phyloP scores from a whole-genome alignment of 2,797 vertebrate genomes.

The Sebastes elongatus region DNA sequence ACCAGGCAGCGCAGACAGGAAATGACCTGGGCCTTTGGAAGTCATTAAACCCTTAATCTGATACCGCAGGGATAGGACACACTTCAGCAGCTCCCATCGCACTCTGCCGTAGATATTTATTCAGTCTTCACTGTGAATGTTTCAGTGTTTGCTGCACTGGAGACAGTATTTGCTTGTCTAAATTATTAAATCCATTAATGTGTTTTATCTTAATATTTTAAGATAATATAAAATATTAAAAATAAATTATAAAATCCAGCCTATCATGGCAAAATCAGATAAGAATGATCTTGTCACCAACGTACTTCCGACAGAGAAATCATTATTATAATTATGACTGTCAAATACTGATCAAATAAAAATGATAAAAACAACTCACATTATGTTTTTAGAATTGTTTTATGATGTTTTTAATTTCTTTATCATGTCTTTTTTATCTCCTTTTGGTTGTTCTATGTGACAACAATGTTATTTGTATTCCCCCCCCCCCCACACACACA shows the following conservation, averaged over 20 bases:
- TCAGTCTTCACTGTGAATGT: conserved; percentile 27
- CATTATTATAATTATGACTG: not conserved
- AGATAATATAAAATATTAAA: too few relatives aligned
- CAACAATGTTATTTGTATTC: conserved; percentile 1
- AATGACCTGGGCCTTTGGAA: conserved; percentile 70
- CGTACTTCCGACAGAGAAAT: not conserved
- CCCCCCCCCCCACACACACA: not conserved
- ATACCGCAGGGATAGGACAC: conserved; percentile 52
- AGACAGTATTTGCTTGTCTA: not conserved
- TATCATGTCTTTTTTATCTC: not conserved
- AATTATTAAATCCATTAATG: conserved; percentile 31
- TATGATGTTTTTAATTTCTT: not conserved
- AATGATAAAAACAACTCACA: not conserved
- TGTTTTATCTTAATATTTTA: conserved; percentile 26
- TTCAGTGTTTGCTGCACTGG: conserved; percentile 9
- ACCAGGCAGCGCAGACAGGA: conserved; percentile 71
- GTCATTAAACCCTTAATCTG: conserved; percentile 73
- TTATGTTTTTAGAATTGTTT: not conserved
- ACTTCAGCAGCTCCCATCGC: conserved; percentile 41
- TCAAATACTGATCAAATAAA: not conserved
- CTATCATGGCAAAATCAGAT: not conserved
- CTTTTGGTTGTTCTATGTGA: not conserved
- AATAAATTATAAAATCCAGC: not conserved
- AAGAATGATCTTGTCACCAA: not conserved
- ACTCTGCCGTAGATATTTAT: conserved; percentile 30